Conservation (phyloP, 2,888 invertebrate species). For the Pammene aurita region DNA sequence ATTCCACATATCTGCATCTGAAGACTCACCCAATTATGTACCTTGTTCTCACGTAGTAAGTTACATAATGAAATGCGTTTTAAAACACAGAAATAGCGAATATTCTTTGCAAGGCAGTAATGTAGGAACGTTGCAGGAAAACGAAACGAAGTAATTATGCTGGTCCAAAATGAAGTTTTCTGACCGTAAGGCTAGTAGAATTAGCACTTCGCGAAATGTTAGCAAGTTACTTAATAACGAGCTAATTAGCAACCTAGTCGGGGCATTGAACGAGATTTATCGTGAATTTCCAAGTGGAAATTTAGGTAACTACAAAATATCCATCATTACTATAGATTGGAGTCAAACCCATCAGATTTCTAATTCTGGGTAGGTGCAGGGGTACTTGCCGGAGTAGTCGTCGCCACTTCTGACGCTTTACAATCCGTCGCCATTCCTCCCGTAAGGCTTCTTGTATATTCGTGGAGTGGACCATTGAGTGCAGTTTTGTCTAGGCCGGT, state of each 20-base stretch:
- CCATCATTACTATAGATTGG: no score
- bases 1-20: background rate
- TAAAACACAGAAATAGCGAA: background rate
- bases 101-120: background rate
- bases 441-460: no score
- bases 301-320: background rate
- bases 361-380: no score
- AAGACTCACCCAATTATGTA: background rate
- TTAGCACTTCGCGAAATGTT: constrained; percentile 23
- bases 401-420: no score
- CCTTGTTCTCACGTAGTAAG: background rate
- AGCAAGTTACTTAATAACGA: constrained; percentile 13
- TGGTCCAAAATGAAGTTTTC: constrained; percentile 7
- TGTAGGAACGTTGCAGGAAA: constrained; percentile 13
- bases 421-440: no score
- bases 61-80: background rate
- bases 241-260: constrained; percentile 12
- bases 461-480: no score
- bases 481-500: no score
- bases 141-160: constrained; percentile 10
- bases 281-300: background rate
- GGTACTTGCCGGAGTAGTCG: no score
- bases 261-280: background rate
- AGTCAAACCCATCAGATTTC: no score
- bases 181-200: constrained; percentile 10